Evolutionary conservation across 2,113 vertebrate species (phyloP), one percentile per base, ranked within the genome.

Genomic region (Carollia perspicillata): DNA sequence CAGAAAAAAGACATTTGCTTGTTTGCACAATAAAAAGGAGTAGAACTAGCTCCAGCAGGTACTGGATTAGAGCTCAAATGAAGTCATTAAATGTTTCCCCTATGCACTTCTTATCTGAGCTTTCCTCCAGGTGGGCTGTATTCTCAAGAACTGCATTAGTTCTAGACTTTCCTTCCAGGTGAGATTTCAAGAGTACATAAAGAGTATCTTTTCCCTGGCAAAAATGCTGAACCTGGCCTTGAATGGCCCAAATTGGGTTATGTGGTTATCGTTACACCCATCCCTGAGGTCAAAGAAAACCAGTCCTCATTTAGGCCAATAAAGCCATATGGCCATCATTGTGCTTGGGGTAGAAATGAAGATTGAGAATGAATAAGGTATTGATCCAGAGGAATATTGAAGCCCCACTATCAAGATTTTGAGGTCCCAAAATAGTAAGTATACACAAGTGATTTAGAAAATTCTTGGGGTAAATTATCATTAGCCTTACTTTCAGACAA

Each of bases 1-100:
- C 11, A 94, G n/a, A 89, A 65, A 92, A 84, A 88, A 42, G n/a
- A 88, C 79, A 87, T 35, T 33, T 58, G 66, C 77, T 81, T 94
- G 51, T 37, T 14, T 12, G 30, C 2, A 18, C 58, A 78, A 88
- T 33, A 72, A 78, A 60, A 89, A 80, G 16, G 35, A 26, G 33
- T 28, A 92, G 30, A 79, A 42, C 42, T 66, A 35, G 22, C 22
- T 85, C 30, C 9, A n/a, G 66, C 18, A 37, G 20, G 28, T 60
- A 2, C 22, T 78, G 12, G 30, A 71, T 47, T 42, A 66, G 44
- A 84, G 11, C 22, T 84, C 9, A 1, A 72, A 84, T 68, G 20
- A 58, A 8, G 17, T 65, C 8, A n/a, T 35, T 77, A 92, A 88
- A 77, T 75, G 28, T 30, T 37, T 0, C 26, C 53, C 60, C 6